A percentile compares a stretch with the other conserved stretches of the same genome.
Evolutionary conservation across 1,140 invertebrate species (phyloP).

Genomic region (Sipha flava): DNA sequence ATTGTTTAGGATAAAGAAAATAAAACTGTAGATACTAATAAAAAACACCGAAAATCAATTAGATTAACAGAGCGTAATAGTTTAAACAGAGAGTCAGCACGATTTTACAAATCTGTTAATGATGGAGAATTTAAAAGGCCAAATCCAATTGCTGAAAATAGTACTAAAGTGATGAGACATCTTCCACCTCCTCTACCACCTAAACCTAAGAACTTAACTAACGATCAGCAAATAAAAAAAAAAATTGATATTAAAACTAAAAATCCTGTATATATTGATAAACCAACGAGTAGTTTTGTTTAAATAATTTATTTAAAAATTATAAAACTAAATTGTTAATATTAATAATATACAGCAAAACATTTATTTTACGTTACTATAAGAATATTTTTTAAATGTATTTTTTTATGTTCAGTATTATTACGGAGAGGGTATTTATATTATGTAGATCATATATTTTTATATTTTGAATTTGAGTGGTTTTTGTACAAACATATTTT

Average conservation of each 20-base stretch:
- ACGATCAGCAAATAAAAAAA: not conserved
- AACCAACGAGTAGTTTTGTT: constrained; percentile 56
- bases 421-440: constrained; percentile 15
- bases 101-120: not conserved
- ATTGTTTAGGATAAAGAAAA: constrained; percentile 13
- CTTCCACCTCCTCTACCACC: constrained; percentile 39
- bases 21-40: not conserved
- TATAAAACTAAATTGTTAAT: constrained; percentile 17
- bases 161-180: not conserved
- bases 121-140: constrained; percentile 17
- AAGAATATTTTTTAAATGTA: constrained; percentile 19
- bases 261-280: constrained; percentile 47
- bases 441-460: constrained; percentile 12
- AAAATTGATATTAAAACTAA: not conserved
- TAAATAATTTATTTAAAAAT: constrained; percentile 38
- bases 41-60: constrained; percentile 9
- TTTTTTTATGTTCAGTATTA: constrained; percentile 21
- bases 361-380: not conserved
- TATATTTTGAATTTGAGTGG: not conserved
- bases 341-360: not conserved
- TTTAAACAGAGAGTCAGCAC: not conserved
- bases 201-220: constrained; percentile 38
- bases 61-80: not conserved
- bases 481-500: not conserved
- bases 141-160: not conserved